Evolutionary conservation across 2,113 vertebrate species (phyloP).

Genomic region (Jacana jacana): DNA sequence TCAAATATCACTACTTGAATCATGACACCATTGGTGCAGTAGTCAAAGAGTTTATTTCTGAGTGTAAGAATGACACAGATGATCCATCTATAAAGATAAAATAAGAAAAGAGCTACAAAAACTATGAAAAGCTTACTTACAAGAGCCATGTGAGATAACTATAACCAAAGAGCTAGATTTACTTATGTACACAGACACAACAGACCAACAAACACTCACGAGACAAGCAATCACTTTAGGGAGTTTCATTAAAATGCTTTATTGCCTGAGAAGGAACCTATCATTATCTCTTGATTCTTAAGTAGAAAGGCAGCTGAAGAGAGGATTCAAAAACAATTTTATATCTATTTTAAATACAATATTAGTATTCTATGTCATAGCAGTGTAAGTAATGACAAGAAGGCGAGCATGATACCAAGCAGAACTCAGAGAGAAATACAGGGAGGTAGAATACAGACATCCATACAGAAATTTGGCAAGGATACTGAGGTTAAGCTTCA

Average conservation of each 20-base stretch:
- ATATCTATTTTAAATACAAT: background rate
- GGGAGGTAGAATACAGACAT: background rate
- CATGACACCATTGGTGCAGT: background rate
- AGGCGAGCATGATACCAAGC: background rate
- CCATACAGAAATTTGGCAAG: background rate
- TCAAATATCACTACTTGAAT: background rate
- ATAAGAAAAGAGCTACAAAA: background rate
- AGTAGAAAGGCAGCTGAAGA: background rate
- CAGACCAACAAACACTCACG: background rate
- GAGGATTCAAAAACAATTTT: background rate
- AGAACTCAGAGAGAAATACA: background rate
- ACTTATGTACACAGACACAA: background rate
- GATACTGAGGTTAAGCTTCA: background rate
- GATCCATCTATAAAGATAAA: background rate
- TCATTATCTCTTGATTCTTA: background rate
- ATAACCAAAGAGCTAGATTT: background rate
- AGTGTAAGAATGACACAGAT: background rate
- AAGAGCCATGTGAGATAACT: background rate
- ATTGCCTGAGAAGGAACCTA: background rate
- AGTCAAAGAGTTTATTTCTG: background rate
- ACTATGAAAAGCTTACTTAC: background rate
- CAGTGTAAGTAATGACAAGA: background rate
- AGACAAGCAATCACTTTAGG: background rate
- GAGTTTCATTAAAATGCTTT: conserved; percentile 39
- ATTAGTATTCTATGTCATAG: background rate